Base-by-base conservation (phyloP, 2,797 vertebrate species). In the Neomorphus geoffroyi region DNA sequence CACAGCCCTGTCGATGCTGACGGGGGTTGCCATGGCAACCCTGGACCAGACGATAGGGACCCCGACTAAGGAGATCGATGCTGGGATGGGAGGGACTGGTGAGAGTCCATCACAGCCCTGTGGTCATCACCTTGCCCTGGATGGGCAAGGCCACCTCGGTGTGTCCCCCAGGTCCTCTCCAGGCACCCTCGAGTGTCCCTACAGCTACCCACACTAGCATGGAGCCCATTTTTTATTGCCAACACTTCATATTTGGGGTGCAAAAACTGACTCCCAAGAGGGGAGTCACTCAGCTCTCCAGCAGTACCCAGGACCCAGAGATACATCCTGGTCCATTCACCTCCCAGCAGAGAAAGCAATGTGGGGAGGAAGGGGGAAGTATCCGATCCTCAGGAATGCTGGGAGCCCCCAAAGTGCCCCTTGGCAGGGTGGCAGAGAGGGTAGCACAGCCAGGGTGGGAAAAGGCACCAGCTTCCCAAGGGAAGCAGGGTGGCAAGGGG, bases 11-110 rank as follows among this genome's bases (percentile, higher is more conserved):
- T 98, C 98, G 90, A 98, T 98, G 97, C 94, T 92, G 92, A 94
- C 18, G 87, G 94, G 74, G 56, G 98, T 99, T 94, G 97, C 97
- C 97, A 94, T 97, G 98, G 98, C 87, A 96, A 97, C 95, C 61
- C 46, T 33, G 12, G 90, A 69, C 85, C 54, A 13, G 82, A 79
- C 4, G 46, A 86, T 53, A 43, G 75, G 90, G 86, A 83, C 72
- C 48, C 75, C 30, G 3, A 60, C 65, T 83, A 93, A 95, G 2
- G 15, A 67, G 90, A 72, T 45, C 28, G 23, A 77, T 70, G 28
- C 23, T 45, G 53, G n/a, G 53, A 10, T 0, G 5, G 58, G 35
- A 74, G 13, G 6, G 43, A 45, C 35, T 16, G 21, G 21, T 9
- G 10, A 58, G 30, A 46, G 32, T 33, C 58, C 24, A 11, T 67